Evolutionary conservation across 2,113 vertebrate species (phyloP).

Genomic region (Oryctolagus cuniculus): mOryCun1.1 NC_091445.1:72256501-72257000

Average conservation of each 20-base stretch:
- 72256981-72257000: not conserved
- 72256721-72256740: not conserved
- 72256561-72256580: not conserved
- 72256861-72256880: not conserved
- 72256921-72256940: not conserved
- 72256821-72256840: not conserved
- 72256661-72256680: not conserved
- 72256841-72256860: not conserved
- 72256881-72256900: not conserved
- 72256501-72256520: not conserved
- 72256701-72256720: not conserved
- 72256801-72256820: not conserved
- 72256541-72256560: constrained; percentile 6
- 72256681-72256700: not conserved
- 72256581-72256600: not conserved
- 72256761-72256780: not conserved
- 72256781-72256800: not conserved
- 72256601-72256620: not conserved
- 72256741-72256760: not conserved
- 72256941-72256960: not conserved
- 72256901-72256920: not conserved
- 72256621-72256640: not conserved
- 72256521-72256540: not conserved
- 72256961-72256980: not conserved
- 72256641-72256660: not conserved